Evolutionary conservation across 2,797 vertebrate genomes (phyloP).

Genomic region (Rousettus madagascariensis): DNA sequence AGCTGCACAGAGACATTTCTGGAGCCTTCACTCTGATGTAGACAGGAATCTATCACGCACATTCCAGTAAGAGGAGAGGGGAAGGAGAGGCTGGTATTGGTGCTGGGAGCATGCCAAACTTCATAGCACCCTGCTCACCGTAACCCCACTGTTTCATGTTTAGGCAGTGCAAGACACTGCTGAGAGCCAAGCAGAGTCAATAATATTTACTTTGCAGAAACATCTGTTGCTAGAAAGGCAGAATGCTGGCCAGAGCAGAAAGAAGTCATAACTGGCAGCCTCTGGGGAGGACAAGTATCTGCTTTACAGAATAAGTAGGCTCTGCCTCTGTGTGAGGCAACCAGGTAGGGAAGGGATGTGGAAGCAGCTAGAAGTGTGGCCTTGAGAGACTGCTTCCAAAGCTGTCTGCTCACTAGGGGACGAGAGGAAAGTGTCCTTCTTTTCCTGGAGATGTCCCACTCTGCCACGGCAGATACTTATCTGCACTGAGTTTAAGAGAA

Average conservation of each 20-base stretch:
- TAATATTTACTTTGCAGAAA: slow-evolving; percentile 55
- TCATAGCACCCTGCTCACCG: background rate
- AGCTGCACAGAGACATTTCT: background rate
- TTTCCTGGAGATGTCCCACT: background rate
- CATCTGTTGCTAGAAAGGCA: slow-evolving; percentile 57
- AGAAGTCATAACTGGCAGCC: background rate
- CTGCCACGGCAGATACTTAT: background rate
- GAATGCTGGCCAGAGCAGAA: background rate
- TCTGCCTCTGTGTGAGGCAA: background rate
- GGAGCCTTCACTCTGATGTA: background rate
- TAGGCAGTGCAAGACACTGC: background rate
- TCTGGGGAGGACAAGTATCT: background rate
- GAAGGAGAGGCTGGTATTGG: background rate
- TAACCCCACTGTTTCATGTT: slow-evolving; percentile 24
- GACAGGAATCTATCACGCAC: background rate
- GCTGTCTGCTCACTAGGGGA: background rate
- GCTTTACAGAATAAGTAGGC: background rate
- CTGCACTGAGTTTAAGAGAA: background rate
- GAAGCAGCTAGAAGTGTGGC: background rate
- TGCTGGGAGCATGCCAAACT: background rate
- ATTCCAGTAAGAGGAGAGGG: background rate
- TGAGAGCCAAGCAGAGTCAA: background rate
- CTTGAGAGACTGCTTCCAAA: background rate
- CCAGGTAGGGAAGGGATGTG: background rate
- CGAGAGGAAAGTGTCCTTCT: background rate